Evolutionary conservation across 2,113 vertebrate genomes (phyloP), one percentile per base, ranked within the genome.

Genomic region (Siphamia tubifer): DNA sequence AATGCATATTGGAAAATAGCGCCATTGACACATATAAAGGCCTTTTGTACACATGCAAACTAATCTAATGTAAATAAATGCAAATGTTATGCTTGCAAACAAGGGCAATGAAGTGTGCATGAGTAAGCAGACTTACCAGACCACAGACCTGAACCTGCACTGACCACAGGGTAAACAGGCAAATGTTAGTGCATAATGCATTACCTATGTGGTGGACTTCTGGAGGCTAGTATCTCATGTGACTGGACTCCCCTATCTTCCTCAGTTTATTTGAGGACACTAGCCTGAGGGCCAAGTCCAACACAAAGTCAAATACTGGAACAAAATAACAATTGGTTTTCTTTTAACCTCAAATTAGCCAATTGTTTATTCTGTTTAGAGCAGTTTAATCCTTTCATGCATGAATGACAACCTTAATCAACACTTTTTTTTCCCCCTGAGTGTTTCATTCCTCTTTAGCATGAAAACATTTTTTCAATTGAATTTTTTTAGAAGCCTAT

Each of bases 51-150:
- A 38, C 39, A 51, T 53, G 28, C 40, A 78, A 67, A 62, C 27
- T n/a, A 55, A 65, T 66, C 19, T 6, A 4, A 81, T 82, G 69
- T 24, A 68, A 82, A 82, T 74, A 4, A 23, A 74, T 85, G 72
- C 56, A 80, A 85, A 80, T 68, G 7, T 6, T 51, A 42, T 28
- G 40, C 19, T 4, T 32, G 62, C 34, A 47, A 28, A 40, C 12
- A 45, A 9, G 21, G 12, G n/a, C 5, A 27, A 38, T 4, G 8
- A 32, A 52, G 27, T 39, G 16, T 15, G 30, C 13, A 23, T n/a
- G 57, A 9, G 5, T 1, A 21, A 11, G 17, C 12, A 0, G 11
- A 20, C 21, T 47, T 38, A 11, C 30, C n/a, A n/a, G n/a, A n/a
- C n/a, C n/a, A n/a, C 39, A 52, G 8, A 25, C 15, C 2, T 17